Base-by-base conservation (phyloP, 92 coral and sea anemone species). In the Zoanthus gigantus region DNA sequence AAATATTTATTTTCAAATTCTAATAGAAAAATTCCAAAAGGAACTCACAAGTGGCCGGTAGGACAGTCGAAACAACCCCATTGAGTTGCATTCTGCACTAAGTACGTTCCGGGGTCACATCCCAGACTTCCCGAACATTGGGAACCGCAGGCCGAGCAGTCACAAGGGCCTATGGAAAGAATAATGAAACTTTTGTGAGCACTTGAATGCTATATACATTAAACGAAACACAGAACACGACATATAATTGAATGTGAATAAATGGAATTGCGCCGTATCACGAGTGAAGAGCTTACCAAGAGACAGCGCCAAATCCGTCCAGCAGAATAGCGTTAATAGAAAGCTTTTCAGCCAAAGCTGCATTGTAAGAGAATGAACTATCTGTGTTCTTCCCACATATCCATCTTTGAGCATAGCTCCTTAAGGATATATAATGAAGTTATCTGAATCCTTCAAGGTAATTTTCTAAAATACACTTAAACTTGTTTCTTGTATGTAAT, bases 31-130 rank as follows among this genome's bases (percentile, higher is more conserved):
- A 45, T 7, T 30, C 47, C 61, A 74, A 14, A 37, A 6, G 12
- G 6, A 50, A 97, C 99, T 97, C 89, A 97, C 99, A 80, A 97
- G 86, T 90, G 92, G 61, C 99, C 99, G 30, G 92, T 28, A 5
- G 94, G 96, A 74, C 99, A 97, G 54, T 89, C 91, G 48, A 97
- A 85, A 79, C 99, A 97, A 23, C 94, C 98, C 98, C 92, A 85
- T 16, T 77, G 46, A 37, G 83, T 85, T n/a, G 87, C 71, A 79
- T 90, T 90, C 63, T 84, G 78, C 60, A 93, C 96, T 11, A 94
- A 91, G 90, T 90, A 95, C 58, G 92, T 82, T 84, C 99, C 99
- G 15, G 97, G 94, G 23, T 89, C 87, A 60, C 99, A 97, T 42
- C 90, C 88, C 16, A 97, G 74, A 60, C 93, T 93, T 68, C 96